Base-by-base conservation (phyloP, 2,888 invertebrate species). In the Euphydryas editha region DNA sequence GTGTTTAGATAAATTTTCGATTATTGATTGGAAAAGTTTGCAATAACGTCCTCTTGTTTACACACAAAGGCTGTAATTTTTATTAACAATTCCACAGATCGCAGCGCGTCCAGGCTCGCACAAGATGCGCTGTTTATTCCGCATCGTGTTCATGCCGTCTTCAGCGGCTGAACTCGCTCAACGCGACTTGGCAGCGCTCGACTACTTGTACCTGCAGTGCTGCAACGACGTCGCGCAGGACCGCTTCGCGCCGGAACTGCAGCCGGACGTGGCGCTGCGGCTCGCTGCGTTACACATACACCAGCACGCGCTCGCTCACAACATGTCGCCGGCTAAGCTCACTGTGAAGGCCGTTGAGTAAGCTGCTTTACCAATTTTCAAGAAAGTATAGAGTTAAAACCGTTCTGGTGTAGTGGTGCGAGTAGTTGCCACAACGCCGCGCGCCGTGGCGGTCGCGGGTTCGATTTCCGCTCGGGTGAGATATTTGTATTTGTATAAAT, bases 211-310 rank as follows among this genome's bases (percentile, higher is more conserved):
- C 88, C 94, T 95, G 84, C 98, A 98, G 91, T 98, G 98, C 86
- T 98, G 98, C 84, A 98, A 98, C 83, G 98, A 98, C 87, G 98
- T 98, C 15, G 96, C 97, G 0, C 97, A 98, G 81, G 98, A 98
- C 80, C 87, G 98, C 68, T 98, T 98, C 84, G 96, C 98, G 0
- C 97, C 97, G 0, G 98, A 98, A 81, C 93, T 98, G 74, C 86
- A 87, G 72, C 97, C 97, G 49, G 98, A 98, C 76, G 96, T 96
- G 20, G 97, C 98, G 21, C 84, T 98, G 69, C 94, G 98, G 59
- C 88, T 98, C 76, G 97, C 98, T 0, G 98, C 98, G 0, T 89
- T 98, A 62, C 98, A 98, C 78, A 97, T 98, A 87, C 97, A 98
- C 80, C 98, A 98, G 80, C 97, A 98, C 81, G 96, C 97, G 15